Conservation (phyloP, 2,888 invertebrate genomes). For the Strigamia maritima region DNA sequence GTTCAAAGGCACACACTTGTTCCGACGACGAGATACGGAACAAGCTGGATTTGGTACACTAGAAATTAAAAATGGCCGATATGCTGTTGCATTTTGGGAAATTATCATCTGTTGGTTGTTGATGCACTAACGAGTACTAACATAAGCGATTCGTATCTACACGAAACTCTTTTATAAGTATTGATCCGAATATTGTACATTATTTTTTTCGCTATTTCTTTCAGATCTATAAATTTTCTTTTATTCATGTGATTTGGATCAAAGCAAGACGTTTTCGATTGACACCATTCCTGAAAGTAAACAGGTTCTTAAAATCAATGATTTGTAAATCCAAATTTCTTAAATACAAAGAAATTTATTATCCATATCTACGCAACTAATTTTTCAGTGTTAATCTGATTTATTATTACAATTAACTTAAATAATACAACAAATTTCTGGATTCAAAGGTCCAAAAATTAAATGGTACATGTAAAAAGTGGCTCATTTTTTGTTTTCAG, state of each 20-base stretch:
- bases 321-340: no score
- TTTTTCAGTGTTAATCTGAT: background rate
- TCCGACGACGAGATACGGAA: background rate
- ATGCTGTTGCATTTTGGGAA: background rate
- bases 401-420: constrained; percentile 8
- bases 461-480: background rate
- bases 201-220: no score
- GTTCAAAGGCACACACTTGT: constrained; percentile 10
- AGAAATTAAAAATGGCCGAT: constrained; percentile 5
- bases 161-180: no score
- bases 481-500: background rate
- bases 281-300: background rate
- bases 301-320: no score
- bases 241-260: background rate
- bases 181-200: no score
- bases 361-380: background rate
- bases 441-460: background rate
- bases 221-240: background rate
- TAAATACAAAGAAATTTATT: background rate
- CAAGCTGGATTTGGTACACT: constrained; percentile 11
- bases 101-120: constrained; percentile 2
- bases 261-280: background rate
- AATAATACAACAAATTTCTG: background rate
- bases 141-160: no score
- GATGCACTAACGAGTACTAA: background rate